Evolutionary conservation across 2,113 vertebrate species (phyloP), one percentile per base, ranked within the genome.

Genomic region (Cnemophilus loriae): DNA sequence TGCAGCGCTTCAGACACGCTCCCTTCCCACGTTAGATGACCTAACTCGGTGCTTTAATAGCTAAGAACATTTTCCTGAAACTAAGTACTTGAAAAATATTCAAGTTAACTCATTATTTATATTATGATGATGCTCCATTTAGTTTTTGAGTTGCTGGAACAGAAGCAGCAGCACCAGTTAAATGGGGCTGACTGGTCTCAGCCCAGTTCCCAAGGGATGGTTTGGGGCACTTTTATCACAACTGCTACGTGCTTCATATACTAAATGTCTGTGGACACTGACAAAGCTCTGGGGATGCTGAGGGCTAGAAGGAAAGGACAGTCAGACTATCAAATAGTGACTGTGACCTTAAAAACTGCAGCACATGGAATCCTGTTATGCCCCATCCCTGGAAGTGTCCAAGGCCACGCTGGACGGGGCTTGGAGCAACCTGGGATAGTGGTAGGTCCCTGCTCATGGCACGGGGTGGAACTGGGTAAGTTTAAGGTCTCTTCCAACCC

Each of bases 221-320:
- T 42, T 55, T 46, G 46, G 46, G 49, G 68, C 11, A 13, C 10
- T 83, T 90, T 13, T 57, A 27, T 57, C 41, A 64, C 1, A 2
- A 56, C 11, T 39, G 44, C 27, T 7, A 1, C 57, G 49, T 0
- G 0, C 32, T 61, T 61, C 15, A 27, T 1, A 32, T 0, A 1
- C 32, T 10, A 26, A 42, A 30, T 14, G 3, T 20, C 77, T 59
- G 61, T 1, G 23, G 28, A 14, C 21, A 7, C 14, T 39, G 59
- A 39, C 19, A 82, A 13, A 68, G 50, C 27, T 75, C 53, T 81
- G 65, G 39, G 35, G 57, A 10, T 10, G 14, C 13, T 11, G 35
- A 55, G 16, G 52, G 41, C 5, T 5, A 20, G 30, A 52, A 70
- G 23, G 21, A 44, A 76, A 55, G 47, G 49, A 35, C 7, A 41